These are phyloP conservation scores for Pharmacophagus antenor DNA, from an alignment of 2,888 invertebrate genomes.

Conservation along the genomic window DNA sequence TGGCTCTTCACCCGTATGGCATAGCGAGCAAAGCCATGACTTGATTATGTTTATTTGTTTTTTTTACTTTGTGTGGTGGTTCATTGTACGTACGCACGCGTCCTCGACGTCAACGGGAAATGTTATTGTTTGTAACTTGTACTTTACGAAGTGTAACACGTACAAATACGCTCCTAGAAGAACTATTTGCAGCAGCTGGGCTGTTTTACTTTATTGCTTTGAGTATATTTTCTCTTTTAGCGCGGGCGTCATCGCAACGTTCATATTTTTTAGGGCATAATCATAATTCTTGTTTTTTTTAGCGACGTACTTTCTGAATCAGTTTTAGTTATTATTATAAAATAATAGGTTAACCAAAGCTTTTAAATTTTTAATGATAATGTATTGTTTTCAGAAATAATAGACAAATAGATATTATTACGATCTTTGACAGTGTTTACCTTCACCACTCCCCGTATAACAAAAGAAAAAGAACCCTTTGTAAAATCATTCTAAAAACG, in stretches of 20 bases:
- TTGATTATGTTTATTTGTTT: conserved; percentile 22
- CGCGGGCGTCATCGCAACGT: conserved; percentile 10
- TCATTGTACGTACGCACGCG: conserved; percentile 33
- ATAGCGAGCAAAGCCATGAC: conserved; percentile 13
- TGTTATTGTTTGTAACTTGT: conserved; percentile 40
- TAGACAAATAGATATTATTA: neutral
- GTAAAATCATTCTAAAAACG: conserved; percentile 31
- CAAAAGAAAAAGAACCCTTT: conserved; percentile 4
- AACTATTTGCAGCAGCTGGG: conserved; percentile 28
- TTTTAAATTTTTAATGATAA: no score
- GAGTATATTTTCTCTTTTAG: conserved; percentile 5
- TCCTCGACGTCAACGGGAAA: conserved; percentile 42
- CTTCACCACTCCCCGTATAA: neutral
- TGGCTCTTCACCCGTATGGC: conserved; percentile 3
- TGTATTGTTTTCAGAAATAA: neutral
- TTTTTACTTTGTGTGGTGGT: conserved; percentile 18
- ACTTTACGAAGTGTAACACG: conserved; percentile 43
- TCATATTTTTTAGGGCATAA: no score
- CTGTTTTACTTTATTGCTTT: conserved; percentile 25
- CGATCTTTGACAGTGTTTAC: conserved; percentile 3
- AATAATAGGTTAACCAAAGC: neutral
- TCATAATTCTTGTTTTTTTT: no score
- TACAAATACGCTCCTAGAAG: conserved; percentile 35
- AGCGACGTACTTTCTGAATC: no score
- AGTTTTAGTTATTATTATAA: no score